Conservation (phyloP, 1,140 invertebrate species). For the Drosophila pachea region DNA sequence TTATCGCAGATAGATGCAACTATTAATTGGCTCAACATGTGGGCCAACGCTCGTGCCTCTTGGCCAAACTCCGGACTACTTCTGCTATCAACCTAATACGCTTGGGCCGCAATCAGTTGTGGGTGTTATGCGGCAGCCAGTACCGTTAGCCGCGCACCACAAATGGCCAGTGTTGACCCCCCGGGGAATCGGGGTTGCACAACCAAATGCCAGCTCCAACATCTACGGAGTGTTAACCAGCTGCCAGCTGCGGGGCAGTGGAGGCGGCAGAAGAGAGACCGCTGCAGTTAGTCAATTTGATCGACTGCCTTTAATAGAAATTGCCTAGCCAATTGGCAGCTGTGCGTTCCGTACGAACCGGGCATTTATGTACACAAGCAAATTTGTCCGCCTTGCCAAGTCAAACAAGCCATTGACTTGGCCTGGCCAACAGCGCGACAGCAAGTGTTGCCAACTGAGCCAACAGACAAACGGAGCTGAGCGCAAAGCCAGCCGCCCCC, state of each 20-base stretch:
- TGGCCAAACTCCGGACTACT: slow-evolving; percentile 34
- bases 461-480: slow-evolving; percentile 14
- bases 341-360: slow-evolving; percentile 11
- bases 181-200: slow-evolving; percentile 53
- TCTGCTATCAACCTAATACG: background rate
- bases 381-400: slow-evolving; percentile 55
- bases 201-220: slow-evolving; percentile 24
- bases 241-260: background rate
- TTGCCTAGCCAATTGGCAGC: slow-evolving; percentile 45
- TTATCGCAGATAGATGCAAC: slow-evolving; percentile 42
- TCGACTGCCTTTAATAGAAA: slow-evolving; percentile 55
- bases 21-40: slow-evolving; percentile 64
- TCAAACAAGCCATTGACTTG: slow-evolving; percentile 53
- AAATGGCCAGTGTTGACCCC: slow-evolving; percentile 66
- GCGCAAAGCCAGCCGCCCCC: too few species aligned
- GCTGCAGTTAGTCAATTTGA: slow-evolving; percentile 44
- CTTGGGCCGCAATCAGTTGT: slow-evolving; percentile 10
- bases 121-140: slow-evolving; percentile 20
- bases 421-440: slow-evolving; percentile 31
- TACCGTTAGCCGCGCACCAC: slow-evolving; percentile 34
- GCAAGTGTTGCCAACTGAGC: slow-evolving; percentile 37
- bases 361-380: slow-evolving; percentile 25
- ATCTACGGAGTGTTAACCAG: background rate
- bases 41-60: slow-evolving; percentile 31
- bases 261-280: too few species aligned